These are phyloP conservation scores for Oscheius sp. DNA, from an alignment of 2,888 invertebrate genomes.

Conservation along the genomic window DNA sequence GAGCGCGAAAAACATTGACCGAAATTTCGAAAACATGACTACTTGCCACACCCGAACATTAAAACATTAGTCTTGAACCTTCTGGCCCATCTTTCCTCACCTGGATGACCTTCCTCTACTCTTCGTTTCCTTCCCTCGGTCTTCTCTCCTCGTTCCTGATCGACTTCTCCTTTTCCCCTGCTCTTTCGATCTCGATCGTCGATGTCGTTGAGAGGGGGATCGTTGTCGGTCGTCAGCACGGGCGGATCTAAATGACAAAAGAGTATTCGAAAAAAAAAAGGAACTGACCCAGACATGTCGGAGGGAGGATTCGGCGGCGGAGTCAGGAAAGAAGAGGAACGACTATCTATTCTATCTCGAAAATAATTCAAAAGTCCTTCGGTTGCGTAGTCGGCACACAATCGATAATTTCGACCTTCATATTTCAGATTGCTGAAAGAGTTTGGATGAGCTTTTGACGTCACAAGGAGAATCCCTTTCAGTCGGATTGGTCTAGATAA, in stretches of 20 bases:
- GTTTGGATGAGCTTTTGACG: too few relatives aligned
- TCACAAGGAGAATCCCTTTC: too few relatives aligned
- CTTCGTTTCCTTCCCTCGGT: not conserved
- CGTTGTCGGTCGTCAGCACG: too few relatives aligned
- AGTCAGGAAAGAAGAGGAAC: not conserved
- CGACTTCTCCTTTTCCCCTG: conserved; percentile 6
- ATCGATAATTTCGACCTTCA: conserved; percentile 26
- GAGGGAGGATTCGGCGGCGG: conserved; percentile 28
- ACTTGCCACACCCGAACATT: not conserved
- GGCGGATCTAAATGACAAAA: not conserved
- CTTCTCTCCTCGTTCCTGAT: not conserved
- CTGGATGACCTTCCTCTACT: conserved; percentile 16
- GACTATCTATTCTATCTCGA: not conserved
- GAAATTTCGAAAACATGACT: conserved; percentile 5
- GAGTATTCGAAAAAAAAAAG: not conserved
- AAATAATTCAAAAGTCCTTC: conserved; percentile 30
- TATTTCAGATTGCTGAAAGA: conserved; percentile 33
- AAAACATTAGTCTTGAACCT: not conserved
- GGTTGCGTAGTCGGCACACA: conserved; percentile 34
- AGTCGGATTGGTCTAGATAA: too few relatives aligned
- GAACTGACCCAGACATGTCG: conserved; percentile 28
- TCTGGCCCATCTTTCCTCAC: not conserved
- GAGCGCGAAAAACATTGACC: conserved; percentile 12
- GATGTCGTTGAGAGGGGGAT: too few relatives aligned
- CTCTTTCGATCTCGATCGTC: not conserved